These are phyloP conservation scores for Porites evermanni DNA, from an alignment of 92 coral and sea anemone species.

Conservation along the genomic window DNA sequence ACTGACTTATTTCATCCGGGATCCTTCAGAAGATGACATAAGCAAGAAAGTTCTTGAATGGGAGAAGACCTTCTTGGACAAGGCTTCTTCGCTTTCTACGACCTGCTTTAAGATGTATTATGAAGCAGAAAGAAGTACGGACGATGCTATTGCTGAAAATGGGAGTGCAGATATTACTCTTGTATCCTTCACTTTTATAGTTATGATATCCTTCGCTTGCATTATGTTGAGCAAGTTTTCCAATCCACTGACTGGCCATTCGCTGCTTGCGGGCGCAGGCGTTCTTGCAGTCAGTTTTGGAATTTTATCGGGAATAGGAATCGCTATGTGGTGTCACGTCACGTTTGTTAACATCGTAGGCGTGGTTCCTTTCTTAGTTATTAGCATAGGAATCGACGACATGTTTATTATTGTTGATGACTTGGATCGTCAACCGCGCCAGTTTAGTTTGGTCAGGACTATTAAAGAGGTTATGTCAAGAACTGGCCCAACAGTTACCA, in stretches of 20 bases:
- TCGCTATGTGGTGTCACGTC: slow-evolving; percentile 57
- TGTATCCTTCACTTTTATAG: slow-evolving; percentile 65
- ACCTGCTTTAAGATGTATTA: slow-evolving; percentile 57
- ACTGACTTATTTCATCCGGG: slow-evolving; percentile 48
- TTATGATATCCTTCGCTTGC: slow-evolving; percentile 89
- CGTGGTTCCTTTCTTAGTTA: slow-evolving; percentile 72
- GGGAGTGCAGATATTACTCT: slow-evolving; percentile 70
- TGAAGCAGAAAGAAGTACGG: slow-evolving; percentile 76
- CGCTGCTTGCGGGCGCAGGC: slow-evolving; percentile 83
- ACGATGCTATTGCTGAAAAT: slow-evolving; percentile 86
- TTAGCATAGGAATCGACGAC: slow-evolving; percentile 91
- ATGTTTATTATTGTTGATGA: slow-evolving; percentile 92
- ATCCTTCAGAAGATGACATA: slow-evolving; percentile 36
- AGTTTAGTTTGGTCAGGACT: slow-evolving; percentile 67
- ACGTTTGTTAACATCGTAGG: slow-evolving; percentile 84
- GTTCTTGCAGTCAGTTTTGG: slow-evolving; percentile 87
- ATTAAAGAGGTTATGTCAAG: slow-evolving; percentile 88
- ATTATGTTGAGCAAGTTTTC: slow-evolving; percentile 72
- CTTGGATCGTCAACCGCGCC: slow-evolving; percentile 79
- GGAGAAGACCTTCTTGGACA: slow-evolving; percentile 64
- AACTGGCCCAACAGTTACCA: slow-evolving; percentile 91
- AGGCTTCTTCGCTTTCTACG: slow-evolving; percentile 22
- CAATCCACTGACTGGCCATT: slow-evolving; percentile 87
- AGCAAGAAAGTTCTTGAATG: slow-evolving; percentile 48
- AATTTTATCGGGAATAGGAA: slow-evolving; percentile 86